These are phyloP conservation scores for Phataginus tetradactyla DNA, from an alignment of 2,797 vertebrate genomes.

Conservation along the genomic window DNA sequence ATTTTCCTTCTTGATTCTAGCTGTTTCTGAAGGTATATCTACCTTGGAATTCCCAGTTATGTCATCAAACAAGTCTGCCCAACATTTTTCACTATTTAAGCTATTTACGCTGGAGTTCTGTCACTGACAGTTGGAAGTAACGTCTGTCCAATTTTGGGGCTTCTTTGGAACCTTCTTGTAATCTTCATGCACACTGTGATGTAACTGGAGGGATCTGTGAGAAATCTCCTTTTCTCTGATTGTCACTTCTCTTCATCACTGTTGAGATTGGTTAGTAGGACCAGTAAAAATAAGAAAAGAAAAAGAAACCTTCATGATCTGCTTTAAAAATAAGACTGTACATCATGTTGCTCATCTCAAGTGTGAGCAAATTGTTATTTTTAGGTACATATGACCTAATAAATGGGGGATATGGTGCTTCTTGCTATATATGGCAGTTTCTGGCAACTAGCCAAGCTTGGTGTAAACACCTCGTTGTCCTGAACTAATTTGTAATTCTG, in stretches of 20 bases:
- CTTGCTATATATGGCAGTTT: background rate
- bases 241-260: background rate
- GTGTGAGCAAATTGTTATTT: background rate
- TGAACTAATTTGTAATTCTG: constrained; percentile 18
- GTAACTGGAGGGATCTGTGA: background rate
- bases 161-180: background rate
- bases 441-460: background rate
- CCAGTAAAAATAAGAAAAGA: background rate
- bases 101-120: background rate
- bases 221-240: background rate
- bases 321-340: background rate
- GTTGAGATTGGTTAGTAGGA: background rate
- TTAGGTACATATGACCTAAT: background rate
- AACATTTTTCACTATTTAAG: background rate
- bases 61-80: background rate
- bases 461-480: background rate
- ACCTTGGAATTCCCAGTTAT: background rate
- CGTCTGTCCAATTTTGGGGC: background rate
- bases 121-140: background rate
- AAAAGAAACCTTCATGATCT: background rate
- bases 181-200: background rate
- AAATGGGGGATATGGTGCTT: background rate
- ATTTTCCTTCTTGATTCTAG: background rate
- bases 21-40: background rate
- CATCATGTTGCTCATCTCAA: background rate